phyloP scores from a whole-genome alignment of 2,113 vertebrate species.

The Eudorcas thomsonii region DNA sequence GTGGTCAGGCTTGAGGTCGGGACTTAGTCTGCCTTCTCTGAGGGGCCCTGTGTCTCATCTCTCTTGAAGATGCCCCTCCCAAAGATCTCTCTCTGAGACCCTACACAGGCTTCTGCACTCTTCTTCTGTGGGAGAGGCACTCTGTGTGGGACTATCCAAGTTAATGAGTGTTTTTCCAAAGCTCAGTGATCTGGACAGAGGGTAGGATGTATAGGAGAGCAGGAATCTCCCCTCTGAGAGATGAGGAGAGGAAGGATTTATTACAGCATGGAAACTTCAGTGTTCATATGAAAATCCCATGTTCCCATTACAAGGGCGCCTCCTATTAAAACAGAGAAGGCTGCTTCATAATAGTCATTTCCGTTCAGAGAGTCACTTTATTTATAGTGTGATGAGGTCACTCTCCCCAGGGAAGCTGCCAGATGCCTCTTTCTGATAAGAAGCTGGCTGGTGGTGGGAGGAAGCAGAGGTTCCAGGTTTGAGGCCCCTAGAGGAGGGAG shows the following conservation, averaged over 20 bases:
- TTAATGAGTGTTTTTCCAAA: neutral
- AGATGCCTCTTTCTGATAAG: neutral
- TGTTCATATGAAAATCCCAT: neutral
- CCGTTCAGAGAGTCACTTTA: neutral
- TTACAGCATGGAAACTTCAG: neutral
- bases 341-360: neutral
- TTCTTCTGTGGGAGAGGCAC: neutral
- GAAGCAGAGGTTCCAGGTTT: neutral
- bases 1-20: fast-evolving
- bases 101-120: neutral
- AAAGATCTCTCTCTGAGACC: neutral
- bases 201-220: neutral
- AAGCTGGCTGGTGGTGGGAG: neutral
- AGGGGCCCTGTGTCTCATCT: neutral
- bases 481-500: neutral
- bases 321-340: neutral
- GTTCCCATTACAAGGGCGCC: neutral
- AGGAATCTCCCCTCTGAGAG: neutral
- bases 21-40: neutral
- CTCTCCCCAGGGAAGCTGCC: neutral
- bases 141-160: neutral
- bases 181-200: neutral
- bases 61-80: neutral
- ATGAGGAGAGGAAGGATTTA: neutral
- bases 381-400: neutral